Evolutionary conservation across 1,140 invertebrate genomes (phyloP), one percentile per base, ranked within the genome.

Genomic region (Archegozetes longisetosus): DNA sequence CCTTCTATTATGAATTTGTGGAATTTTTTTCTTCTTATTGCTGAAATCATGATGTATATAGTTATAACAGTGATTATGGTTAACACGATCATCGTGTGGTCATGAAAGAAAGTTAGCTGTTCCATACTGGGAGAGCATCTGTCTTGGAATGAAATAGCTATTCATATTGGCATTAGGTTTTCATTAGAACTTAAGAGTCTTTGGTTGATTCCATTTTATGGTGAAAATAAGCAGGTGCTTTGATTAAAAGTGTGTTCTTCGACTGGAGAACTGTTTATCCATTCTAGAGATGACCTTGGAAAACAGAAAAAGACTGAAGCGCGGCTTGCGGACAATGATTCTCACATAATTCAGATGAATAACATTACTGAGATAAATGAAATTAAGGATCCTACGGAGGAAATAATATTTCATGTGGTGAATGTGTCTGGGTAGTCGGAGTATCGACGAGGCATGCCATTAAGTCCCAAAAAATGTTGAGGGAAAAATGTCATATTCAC

Each of bases 401-500:
- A 81, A 61, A 82, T 64, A 64, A 77, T 68, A 77, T 84, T 84
- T 79, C 80, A 83, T 63, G 69, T 64, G 58, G 70, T 70, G 69
- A 73, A 84, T 57, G 70, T 70, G 74, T 84, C 81, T 4, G 81
- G 79, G 63, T 83, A 85, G 71, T 85, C 82, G 32, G 78, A 78
- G 64, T 82, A 82, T 46, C 82, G 80, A 55, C 82, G 80, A 46
- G 84, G 83, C 73, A 84, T 84, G 1, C 82, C 82, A 48, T 73
- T 74, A 74, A 84, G 71, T 22, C 65, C 65, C 22, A 62, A 55
- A 2, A 64, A 63, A 48, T 67, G 57, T 49, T 62, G 50, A 13
- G 65, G 65, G 23, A 66, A 64, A 59, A 66, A 84, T n/a, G 81
- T 83, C 75, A 83, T 64, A 76, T 84, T 83, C 64, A 83, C 78